Evolutionary conservation across 1,140 invertebrate species (phyloP).

Genomic region (Ooceraea biroi): DNA sequence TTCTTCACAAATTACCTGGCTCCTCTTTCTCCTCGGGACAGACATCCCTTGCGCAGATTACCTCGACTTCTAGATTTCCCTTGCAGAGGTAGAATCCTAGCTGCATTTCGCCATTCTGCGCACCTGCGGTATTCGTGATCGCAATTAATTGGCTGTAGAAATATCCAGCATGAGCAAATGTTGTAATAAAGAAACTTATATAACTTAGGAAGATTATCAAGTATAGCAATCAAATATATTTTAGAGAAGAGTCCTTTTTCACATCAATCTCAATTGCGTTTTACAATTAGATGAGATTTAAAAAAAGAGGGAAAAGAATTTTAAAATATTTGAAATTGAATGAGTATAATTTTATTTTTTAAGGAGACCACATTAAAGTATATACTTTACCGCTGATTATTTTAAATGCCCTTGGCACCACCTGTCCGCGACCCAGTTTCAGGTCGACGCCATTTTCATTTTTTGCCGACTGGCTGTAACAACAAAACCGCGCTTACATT

Average conservation of each 20-base stretch:
- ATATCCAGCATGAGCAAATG: not conserved
- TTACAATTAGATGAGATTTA: not conserved
- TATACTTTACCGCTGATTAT: slow-evolving; percentile 82
- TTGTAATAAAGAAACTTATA: not conserved
- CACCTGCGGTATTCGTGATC: slow-evolving; percentile 84
- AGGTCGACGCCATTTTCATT: slow-evolving; percentile 83
- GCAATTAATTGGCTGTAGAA: not conserved
- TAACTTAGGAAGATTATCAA: not conserved
- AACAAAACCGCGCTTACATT: slow-evolving; percentile 26
- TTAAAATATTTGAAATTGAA: not conserved
- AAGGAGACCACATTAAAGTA: not conserved
- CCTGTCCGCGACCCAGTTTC: slow-evolving; percentile 92
- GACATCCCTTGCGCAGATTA: slow-evolving; percentile 89
- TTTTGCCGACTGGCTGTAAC: slow-evolving; percentile 80
- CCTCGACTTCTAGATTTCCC: slow-evolving; percentile 96
- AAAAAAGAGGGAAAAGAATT: not conserved
- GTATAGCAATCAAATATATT: not conserved
- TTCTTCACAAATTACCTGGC: slow-evolving; percentile 85
- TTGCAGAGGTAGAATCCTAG: slow-evolving; percentile 95
- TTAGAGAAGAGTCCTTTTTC: not conserved
- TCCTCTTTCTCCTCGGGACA: slow-evolving; percentile 84
- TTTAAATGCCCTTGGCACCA: slow-evolving; percentile 91
- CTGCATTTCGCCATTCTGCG: slow-evolving; percentile 92
- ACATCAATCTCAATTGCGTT: not conserved
- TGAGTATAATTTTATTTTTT: not conserved